Evolutionary conservation across 2,888 invertebrate genomes (phyloP), one percentile per base, ranked within the genome.

Genomic region (Lathronympha strigana): DNA sequence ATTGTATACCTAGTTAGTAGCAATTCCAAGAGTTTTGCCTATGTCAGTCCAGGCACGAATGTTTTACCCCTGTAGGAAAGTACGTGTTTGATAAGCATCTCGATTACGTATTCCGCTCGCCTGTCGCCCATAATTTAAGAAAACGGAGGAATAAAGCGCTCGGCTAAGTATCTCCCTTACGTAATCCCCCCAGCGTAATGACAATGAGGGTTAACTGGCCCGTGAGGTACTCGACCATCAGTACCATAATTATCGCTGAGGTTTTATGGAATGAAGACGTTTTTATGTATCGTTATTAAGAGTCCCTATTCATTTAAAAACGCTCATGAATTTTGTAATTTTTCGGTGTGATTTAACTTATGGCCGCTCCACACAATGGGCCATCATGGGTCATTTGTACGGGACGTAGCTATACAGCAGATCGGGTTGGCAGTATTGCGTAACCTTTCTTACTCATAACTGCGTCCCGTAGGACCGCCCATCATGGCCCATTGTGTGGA

Each of bases 41-140:
- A 40, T 38, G 23, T 19, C 25, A 28, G 25, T 40, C 25, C 38
- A 23, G 54, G 17, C 40, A 40, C 25, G 40, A 40, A 17, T 19
- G 43, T 54, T 54, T 54, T n/a, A 33, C 36, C 31, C 33, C 17
- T 23, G 62, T n/a, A n/a, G n/a, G n/a, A n/a, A n/a, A n/a, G n/a
- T 23, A 36, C 21, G 43, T 36, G 43, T 40, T 43, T 21, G 40
- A 43, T 43, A 50, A 33, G 40, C 17, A 25, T 43, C 40, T 33
- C 57, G 40, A 63, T 63, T 43, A 57, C 15, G 57, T 50, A 63
- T 63, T 63, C 63, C 23, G 23, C 33, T 40, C 63, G 49, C 57
- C 13, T 25, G 49, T 28, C 38, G 63, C 57, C 55, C 63, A 51
- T 63, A 49, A 58, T 51, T 55, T 63, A 33, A 50, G 63, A 43